These are phyloP conservation scores for Aradophagus sp. DNA, from an alignment of 1,140 invertebrate species.

Conservation along the genomic window DNA sequence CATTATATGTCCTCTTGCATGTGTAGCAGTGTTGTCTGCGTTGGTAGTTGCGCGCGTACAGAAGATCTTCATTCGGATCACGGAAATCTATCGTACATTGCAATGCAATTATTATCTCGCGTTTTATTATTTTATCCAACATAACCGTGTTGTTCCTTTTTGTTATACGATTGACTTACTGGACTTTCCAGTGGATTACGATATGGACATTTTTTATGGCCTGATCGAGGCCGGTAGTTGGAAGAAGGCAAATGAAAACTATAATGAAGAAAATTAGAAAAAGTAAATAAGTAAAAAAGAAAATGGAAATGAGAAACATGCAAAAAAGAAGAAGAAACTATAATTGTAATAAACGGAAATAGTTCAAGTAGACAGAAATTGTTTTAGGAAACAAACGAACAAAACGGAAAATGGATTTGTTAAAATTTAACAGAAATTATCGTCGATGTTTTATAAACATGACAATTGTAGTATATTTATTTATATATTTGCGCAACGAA, in stretches of 20 bases:
- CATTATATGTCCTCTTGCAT: too few species aligned
- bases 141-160: conserved; percentile 38
- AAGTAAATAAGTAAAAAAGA: conserved; percentile 2
- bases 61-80: conserved; percentile 51
- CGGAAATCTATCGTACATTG: conserved; percentile 47
- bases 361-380: conserved; percentile 60
- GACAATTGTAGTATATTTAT: conserved; percentile 71
- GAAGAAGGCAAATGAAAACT: conserved; percentile 17
- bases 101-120: conserved; percentile 48
- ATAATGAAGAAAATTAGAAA: conserved; percentile 3
- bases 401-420: conserved; percentile 65
- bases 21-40: not conserved
- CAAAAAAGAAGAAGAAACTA: conserved; percentile 1
- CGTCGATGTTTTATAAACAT: conserved; percentile 75
- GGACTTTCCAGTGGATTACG: conserved; percentile 14
- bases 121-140: conserved; percentile 40
- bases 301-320: not conserved
- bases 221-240: conserved; percentile 24
- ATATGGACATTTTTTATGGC: conserved; percentile 20
- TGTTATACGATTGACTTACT: conserved; percentile 36
- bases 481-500: conserved; percentile 70
- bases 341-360: conserved; percentile 33
- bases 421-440: conserved; percentile 75
- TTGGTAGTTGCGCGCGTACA: conserved; percentile 6
- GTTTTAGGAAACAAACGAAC: conserved; percentile 64